Evolutionary conservation across 2,888 invertebrate genomes (phyloP), one percentile per base, ranked within the genome.

Genomic region (Iselma pallidipennis): DNA sequence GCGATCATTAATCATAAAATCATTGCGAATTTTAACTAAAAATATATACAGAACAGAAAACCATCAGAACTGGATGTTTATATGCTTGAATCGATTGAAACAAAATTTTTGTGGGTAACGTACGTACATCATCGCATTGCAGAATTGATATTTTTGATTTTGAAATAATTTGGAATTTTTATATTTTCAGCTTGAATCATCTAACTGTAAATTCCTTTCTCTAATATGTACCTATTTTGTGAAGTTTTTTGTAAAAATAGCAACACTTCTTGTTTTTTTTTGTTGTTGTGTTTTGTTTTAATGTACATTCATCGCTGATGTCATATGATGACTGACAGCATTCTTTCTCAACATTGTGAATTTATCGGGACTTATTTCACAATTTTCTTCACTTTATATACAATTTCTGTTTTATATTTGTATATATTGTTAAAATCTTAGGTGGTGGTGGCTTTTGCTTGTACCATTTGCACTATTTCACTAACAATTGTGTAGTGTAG

Each of bases 121-220:
- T n/a, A n/a, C n/a, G n/a, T n/a, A 45, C 4, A 21, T 2, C 4
- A 6, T 12, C 5, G 4, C 9, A 4, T 16, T 4, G 1, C 6
- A 2, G 6, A 33, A 16, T n/a, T n/a, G 9, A n/a, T 16, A 7
- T 7, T 37, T 37, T 14, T 37, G 7, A 19, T 45, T 23, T 45
- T 9, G 10, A 5, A 23, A 45, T 45, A 45, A 45, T 45, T 37
- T 37, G 21, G 5, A 45, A 31, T 52, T 70, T 73, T 68, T 71
- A 59, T 74, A 69, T 78, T 77, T 45, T 65, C 77, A 77, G 77
- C 74, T 71, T 71, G 42, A 55, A 67, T 67, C 73, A 76, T 78
- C 68, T 79, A 78, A 79, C 78, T 78, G 78, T 78, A 77, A 52
- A 78, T 76, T 76, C 66, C 9, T 10, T n/a, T 75, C 72, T 71